Evolutionary conservation across 2,113 vertebrate species (phyloP), one percentile per base, ranked within the genome.

Genomic region (Oophaga pumilio): DNA sequence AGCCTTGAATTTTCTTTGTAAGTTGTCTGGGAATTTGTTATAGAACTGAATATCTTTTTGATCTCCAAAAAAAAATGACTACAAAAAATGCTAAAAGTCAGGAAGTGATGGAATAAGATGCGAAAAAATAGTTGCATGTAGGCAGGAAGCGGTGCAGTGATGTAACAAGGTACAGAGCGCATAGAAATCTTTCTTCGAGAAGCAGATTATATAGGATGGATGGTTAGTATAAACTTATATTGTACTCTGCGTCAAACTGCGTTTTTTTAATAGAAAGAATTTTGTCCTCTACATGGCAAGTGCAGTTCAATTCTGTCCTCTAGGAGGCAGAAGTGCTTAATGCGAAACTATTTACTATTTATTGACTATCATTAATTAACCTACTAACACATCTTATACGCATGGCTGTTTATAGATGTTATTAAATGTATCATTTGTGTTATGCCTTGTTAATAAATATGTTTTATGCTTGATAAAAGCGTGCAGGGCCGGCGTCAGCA

Each of bases 311-410:
- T 56, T 56, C 52, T 78, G 76, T 2, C 7, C 50, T 78, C 76
- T 78, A 76, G 49, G 76, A n/a, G 76, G 50, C 76, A 78, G 76
- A 20, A 56, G 52, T 78, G 50, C n/a, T 59, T 79, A 59, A 18
- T 59, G 52, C 59, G 52, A 57, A 49, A 49, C 69, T 43, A 22
- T 7, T 74, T 4, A 33, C 43, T 3, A n/a, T n/a, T 20, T 49
- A 10, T 49, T 18, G 1, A 10, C 2, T 14, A 73, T 9, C 17
- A 73, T 15, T 28, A 49, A 20, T 17, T 49, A 1, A 8, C 11
- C 43, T 49, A 9, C 15, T 3, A 2, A 43, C 15, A 1, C 13
- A 33, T 71, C 12, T 71, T 33, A 8, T 71, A 9, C 2, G 7
- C 10, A 49, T 12, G 12, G 4, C 7, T 43, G 69, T 49, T 28